Evolutionary conservation across 2,888 invertebrate genomes (phyloP).

Genomic region (Drosophila greeni): DNA sequence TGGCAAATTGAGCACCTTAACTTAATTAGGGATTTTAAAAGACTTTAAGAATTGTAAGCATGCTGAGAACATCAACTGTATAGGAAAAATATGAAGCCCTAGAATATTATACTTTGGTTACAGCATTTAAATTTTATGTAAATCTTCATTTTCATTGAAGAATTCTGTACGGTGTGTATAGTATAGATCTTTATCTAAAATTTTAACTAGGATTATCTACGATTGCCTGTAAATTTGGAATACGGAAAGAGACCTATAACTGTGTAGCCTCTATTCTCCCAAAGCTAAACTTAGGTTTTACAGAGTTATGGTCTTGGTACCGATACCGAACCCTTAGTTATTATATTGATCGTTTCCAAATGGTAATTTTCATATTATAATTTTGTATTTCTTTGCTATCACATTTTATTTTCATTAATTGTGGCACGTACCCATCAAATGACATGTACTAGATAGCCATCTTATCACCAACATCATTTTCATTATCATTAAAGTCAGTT

Average conservation of each 20-base stretch:
- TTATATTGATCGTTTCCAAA: neutral
- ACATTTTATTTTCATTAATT: neutral
- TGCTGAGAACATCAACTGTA: too few relatives aligned
- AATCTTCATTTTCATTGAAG: too few relatives aligned
- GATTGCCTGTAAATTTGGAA: neutral
- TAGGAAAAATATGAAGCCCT: neutral
- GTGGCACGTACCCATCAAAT: constrained; percentile 12
- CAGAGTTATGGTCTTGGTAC: neutral
- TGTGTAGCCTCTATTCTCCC: neutral
- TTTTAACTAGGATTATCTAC: neutral
- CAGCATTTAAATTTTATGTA: neutral
- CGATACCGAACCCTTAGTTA: neutral
- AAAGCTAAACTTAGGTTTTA: neutral
- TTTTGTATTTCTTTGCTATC: neutral
- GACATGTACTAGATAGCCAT: neutral
- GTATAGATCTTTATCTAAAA: too few relatives aligned
- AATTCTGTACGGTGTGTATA: too few relatives aligned
- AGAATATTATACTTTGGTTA: neutral
- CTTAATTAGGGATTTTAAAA: neutral
- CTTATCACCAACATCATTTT: neutral
- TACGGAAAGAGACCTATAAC: neutral
- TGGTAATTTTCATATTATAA: neutral
- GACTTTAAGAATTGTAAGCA: neutral
- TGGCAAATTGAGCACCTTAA: neutral
- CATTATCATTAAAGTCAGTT: neutral